Conservation (phyloP, 2,888 invertebrate species). For the Herminia tarsipennalis region DNA sequence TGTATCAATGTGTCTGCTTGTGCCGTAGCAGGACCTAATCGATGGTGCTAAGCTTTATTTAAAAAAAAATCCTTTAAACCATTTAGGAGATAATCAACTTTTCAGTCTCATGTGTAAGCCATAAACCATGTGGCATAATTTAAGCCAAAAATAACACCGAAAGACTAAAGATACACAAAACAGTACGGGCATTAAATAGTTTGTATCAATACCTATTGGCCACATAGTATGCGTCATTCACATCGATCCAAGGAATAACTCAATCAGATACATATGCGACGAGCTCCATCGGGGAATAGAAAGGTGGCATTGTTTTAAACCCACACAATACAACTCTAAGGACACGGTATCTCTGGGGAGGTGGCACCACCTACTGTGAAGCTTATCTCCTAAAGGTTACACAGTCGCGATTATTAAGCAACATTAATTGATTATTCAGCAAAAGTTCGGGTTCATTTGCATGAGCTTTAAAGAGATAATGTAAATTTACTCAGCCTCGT, state of each 20-base stretch:
- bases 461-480: too few relatives aligned
- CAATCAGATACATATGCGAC: conserved; percentile 45
- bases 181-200: too few relatives aligned
- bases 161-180: too few relatives aligned
- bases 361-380: conserved; percentile 26
- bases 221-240: conserved; percentile 57
- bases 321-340: conserved; percentile 58
- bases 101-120: too few relatives aligned
- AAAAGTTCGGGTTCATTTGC: conserved; percentile 18
- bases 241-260: conserved; percentile 56
- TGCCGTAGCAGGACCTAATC: too few relatives aligned
- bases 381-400: conserved; percentile 27
- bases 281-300: conserved; percentile 56
- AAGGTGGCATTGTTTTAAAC: conserved; percentile 62
- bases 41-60: too few relatives aligned
- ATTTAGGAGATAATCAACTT: too few relatives aligned
- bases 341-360: conserved; percentile 55
- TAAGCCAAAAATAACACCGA: too few relatives aligned
- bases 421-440: conserved; percentile 25
- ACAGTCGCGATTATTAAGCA: conserved; percentile 29
- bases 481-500: too few relatives aligned
- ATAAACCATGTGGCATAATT: too few relatives aligned
- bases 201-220: conserved; percentile 11
- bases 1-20: too few relatives aligned
- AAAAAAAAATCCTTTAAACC: too few relatives aligned